Evolutionary conservation across 2,113 vertebrate genomes (phyloP).

Genomic region (Odocoileus hemionus): DNA sequence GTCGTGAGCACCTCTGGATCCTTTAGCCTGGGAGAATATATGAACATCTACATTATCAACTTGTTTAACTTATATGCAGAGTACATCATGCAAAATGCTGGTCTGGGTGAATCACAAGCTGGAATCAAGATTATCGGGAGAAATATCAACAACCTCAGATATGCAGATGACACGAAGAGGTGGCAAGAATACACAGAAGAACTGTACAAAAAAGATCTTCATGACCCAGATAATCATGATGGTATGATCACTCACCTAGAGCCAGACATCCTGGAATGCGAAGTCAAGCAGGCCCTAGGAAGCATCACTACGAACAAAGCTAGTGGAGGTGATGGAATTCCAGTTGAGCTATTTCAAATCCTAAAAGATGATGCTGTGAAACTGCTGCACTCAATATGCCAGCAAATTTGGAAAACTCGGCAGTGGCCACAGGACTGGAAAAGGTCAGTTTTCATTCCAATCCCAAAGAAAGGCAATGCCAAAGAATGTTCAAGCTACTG

Average conservation of each 20-base stretch:
- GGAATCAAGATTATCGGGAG: not conserved
- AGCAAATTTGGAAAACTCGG: not conserved
- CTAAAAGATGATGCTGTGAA: not conserved
- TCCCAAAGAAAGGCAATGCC: not conserved
- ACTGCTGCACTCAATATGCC: not conserved
- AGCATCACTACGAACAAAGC: not conserved
- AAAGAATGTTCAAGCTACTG: not conserved
- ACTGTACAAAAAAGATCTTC: not conserved
- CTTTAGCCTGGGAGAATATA: not conserved
- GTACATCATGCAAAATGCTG: not conserved
- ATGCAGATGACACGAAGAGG: not conserved
- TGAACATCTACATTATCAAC: not conserved
- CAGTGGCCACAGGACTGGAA: not conserved
- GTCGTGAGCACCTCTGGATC: not conserved
- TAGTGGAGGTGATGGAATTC: not conserved
- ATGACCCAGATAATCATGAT: not conserved
- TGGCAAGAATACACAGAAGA: not conserved
- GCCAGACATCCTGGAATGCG: not conserved
- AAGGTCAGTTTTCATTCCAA: not conserved
- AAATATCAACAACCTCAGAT: not conserved
- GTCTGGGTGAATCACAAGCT: not conserved
- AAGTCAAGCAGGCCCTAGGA: not conserved
- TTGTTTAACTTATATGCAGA: not conserved
- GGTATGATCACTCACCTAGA: not conserved
- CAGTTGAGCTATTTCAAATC: not conserved